Conservation (phyloP, 2,113 vertebrate species). For the Lipophrys pholis region DNA sequence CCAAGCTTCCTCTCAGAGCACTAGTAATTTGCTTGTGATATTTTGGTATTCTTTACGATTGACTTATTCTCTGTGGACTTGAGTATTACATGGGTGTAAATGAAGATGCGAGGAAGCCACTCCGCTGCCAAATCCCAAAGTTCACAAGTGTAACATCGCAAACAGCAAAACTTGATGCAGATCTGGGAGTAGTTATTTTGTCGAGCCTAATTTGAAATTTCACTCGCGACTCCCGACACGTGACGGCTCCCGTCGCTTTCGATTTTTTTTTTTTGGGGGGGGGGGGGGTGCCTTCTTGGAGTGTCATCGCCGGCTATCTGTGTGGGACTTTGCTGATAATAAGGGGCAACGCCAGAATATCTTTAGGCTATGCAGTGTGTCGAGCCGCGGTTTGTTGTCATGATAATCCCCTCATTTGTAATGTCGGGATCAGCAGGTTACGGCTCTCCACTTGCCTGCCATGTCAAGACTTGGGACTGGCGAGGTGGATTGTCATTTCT, state of each 20-base stretch:
- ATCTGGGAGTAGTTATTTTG: constrained; percentile 26
- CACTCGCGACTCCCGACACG: constrained; percentile 37
- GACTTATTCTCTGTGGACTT: constrained; percentile 77
- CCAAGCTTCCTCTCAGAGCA: constrained; percentile 78
- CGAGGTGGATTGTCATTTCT: constrained; percentile 85
- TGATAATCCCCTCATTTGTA: constrained; percentile 81
- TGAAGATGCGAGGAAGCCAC: constrained; percentile 50
- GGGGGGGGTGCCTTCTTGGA: constrained; percentile 8
- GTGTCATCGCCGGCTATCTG: constrained; percentile 66
- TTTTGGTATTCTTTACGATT: constrained; percentile 81
- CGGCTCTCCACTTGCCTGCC: constrained; percentile 75
- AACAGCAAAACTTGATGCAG: constrained; percentile 16
- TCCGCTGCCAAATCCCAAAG: constrained; percentile 55
- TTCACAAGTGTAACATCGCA: constrained; percentile 15
- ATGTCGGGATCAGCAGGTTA: constrained; percentile 79
- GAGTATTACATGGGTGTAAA: constrained; percentile 70
- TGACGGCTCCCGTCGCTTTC: constrained; percentile 8
- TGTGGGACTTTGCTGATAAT: constrained; percentile 69
- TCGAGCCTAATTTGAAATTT: constrained; percentile 44
- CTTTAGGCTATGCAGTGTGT: constrained; percentile 75
- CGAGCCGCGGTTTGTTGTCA: constrained; percentile 75
- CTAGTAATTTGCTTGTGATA: constrained; percentile 85
- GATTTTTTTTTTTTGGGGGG: constrained; percentile 15
- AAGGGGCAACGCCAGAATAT: constrained; percentile 75
- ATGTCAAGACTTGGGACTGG: constrained; percentile 80